Percentiles rank a stretch among this genome's conserved stretches.
phyloP scores from a whole-genome alignment of 2,113 vertebrate species.

The Chloroceryle aenea region DNA sequence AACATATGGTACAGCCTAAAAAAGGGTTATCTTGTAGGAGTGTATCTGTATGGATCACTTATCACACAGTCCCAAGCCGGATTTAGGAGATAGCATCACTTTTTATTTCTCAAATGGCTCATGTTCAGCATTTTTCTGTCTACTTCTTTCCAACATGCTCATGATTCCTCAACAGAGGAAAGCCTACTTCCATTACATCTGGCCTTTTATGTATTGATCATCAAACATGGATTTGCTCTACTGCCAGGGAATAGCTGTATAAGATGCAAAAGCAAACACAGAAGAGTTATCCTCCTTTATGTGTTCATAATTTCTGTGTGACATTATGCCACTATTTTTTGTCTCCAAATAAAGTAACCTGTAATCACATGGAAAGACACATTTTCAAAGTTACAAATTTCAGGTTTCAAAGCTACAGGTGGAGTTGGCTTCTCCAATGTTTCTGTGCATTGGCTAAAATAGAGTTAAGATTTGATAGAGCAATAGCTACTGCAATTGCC shows the following conservation, averaged over 20 bases:
- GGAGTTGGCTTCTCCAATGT: neutral
- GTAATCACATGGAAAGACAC: neutral
- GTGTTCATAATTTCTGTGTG: neutral
- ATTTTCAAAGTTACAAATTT: neutral
- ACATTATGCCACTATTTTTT: neutral
- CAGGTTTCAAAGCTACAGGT: neutral
- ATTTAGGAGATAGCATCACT: neutral
- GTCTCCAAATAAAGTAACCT: neutral
- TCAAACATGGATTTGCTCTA: neutral
- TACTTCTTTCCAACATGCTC: neutral
- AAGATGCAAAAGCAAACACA: neutral
- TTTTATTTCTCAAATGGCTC: constrained; percentile 9
- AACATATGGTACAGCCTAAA: constrained; percentile 63
- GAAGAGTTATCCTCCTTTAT: neutral
- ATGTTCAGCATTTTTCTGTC: neutral
- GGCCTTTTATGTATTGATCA: neutral
- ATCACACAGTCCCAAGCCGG: neutral
- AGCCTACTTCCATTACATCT: neutral
- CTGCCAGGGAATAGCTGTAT: neutral
- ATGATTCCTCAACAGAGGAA: constrained; percentile 37
- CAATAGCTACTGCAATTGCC: neutral
- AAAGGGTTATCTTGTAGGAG: constrained; percentile 48
- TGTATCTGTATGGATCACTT: constrained; percentile 32
- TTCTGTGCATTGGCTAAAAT: neutral
- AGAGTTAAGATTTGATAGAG: neutral